Base-by-base conservation (phyloP, 1,140 invertebrate species). In the Monochamus saltuarius region DNA sequence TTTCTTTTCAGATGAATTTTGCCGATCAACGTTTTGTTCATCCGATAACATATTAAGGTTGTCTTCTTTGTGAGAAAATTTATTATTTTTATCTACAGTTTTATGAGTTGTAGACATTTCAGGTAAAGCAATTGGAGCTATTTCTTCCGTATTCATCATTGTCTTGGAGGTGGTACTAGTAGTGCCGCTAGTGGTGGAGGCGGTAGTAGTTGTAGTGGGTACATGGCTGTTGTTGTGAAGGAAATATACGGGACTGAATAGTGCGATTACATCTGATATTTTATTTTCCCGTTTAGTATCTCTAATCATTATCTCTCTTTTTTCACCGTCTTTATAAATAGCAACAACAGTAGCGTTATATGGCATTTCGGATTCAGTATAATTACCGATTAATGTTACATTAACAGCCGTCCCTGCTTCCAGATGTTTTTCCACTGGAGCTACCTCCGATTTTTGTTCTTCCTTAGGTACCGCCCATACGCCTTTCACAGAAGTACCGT, bases 321-420 rank as follows among this genome's bases (percentile, higher is more conserved):
- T 6, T 39, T 74, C 77, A 9, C 79, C 78, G 53, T 89, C 87
- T 58, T 85, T 81, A 70, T 91, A 92, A 50, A 84, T 81, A 4
- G 89, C 84, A 10, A 85, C 82, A 46, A 93, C 75, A 53, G 84
- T 85, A 9, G 83, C 89, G 0, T 79, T 83, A 67, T 91, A 93
- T 9, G 87, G 87, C 1, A 87, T 80, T 59, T 91, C 89, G 45
- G 82, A 80, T 40, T 86, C 84, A 0, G 87, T 87, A 63, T 85
- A 84, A 66, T 88, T 89, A 1, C 85, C 89, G 35, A 75, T 79
- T 2, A 93, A 77, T 1, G 87, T 89, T 0, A 91, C 88, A 73
- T 92, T 91, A 22, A 90, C 85, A 7, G 84, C 90, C 0, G 89
- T 91, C 36, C 89, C 89, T 4, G 88, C 85, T 73, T 86, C 83